Base-by-base conservation (phyloP, 2,888 invertebrate genomes). In the Archips crataeganus region DNA sequence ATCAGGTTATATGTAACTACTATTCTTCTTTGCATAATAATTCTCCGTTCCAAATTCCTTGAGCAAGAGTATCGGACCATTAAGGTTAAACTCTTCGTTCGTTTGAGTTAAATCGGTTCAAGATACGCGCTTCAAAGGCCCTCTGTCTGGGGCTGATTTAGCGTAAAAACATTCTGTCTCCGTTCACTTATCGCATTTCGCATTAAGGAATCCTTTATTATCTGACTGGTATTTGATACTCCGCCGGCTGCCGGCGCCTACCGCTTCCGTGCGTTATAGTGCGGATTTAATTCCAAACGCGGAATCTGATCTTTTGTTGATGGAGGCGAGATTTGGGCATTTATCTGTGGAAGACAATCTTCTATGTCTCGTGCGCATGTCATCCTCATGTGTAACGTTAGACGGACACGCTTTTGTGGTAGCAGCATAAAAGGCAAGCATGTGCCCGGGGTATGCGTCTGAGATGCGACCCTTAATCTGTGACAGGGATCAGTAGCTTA, bases 231-330 rank as follows among this genome's bases (percentile, higher is more conserved):
- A 93, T 89, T 88, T 82, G 93, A 94, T 91, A 93, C 88, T 83
- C 77, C 77, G 74, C 73, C 83, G 84, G 93, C 90, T 92, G 74
- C 74, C 74, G 93, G 93, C 93, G 93, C 93, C 93, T 87, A 83
- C 82, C 84, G 93, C 93, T 94, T 92, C 93, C 92, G 93, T 89
- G 84, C 87, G 88, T 90, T 84, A 23, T 23, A 84, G 79, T 83
- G 84, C 87, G 79, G 85, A 87, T 88, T 87, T 82, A 80, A 87
- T 85, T 85, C 85, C 85, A 85, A 82, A 81, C 81, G 81, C 85
- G 89, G 86, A 91, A 93, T 88, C 76, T 77, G 92, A 93, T 92
- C 88, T 92, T 93, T 94, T 92, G 90, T 92, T 92, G 92, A 90
- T 87, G 87, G 85, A 87, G 85, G 90, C 90, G 88, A 92, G 89